phyloP scores from a whole-genome alignment of 2,113 vertebrate species.

The Atractosteus spatula region DNA sequence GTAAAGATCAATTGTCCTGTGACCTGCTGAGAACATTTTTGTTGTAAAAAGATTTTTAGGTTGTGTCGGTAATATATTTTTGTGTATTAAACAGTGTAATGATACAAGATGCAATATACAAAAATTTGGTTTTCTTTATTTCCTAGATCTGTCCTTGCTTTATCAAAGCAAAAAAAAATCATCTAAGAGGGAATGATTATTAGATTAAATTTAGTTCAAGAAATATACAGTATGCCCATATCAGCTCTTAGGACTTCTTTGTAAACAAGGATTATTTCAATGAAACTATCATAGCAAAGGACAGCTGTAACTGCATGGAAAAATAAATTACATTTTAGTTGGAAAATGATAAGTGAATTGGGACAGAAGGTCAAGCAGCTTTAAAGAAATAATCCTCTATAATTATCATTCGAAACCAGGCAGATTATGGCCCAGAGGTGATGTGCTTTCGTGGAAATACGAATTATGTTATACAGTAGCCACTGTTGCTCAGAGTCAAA shows the following conservation, averaged over 20 bases:
- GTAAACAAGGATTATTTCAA: not conserved
- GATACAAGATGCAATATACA: too few relatives aligned
- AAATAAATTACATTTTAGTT: not conserved
- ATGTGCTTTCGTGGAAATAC: slow-evolving; percentile 6
- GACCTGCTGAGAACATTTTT: too few relatives aligned
- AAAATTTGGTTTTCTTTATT: too few relatives aligned
- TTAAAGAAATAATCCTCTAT: slow-evolving; percentile 11
- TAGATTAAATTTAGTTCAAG: too few relatives aligned
- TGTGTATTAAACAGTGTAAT: too few relatives aligned
- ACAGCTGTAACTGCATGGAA: not conserved
- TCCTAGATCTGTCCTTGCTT: too few relatives aligned
- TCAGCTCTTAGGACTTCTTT: not conserved
- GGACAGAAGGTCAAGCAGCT: slow-evolving; percentile 16
- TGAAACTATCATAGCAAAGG: slow-evolving; percentile 6
- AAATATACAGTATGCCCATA: not conserved
- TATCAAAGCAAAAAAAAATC: too few relatives aligned
- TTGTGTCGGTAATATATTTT: too few relatives aligned
- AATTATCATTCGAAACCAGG: slow-evolving; percentile 16
- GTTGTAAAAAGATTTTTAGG: too few relatives aligned
- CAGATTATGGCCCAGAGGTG: slow-evolving; percentile 1
- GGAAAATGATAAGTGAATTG: slow-evolving; percentile 11
- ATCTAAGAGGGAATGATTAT: too few relatives aligned
- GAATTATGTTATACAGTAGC: not conserved
- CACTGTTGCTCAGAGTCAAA: not conserved
- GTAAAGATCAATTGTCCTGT: too few relatives aligned